These are phyloP conservation scores for Osedax fenrisi DNA, from an alignment of 2,888 invertebrate species.

Conservation along the genomic window DNA sequence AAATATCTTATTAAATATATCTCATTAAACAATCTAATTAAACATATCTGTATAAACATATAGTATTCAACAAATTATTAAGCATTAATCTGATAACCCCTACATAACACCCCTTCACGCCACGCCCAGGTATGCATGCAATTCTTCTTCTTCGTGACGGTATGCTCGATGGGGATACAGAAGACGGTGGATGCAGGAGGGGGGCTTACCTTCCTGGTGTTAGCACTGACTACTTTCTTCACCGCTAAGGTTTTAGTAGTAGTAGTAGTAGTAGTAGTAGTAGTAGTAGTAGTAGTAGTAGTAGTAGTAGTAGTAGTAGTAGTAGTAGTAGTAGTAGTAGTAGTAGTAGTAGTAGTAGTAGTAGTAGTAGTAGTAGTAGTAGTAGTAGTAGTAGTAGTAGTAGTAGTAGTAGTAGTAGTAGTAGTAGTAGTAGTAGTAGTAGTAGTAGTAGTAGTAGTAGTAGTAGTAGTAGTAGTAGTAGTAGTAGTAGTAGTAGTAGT, in stretches of 20 bases:
- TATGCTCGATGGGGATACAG: conserved; percentile 66
- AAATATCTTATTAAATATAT: too few species aligned
- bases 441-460: not conserved
- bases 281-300: not conserved
- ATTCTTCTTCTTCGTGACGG: conserved; percentile 72
- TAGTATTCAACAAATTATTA: too few species aligned
- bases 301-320: conserved; percentile 13
- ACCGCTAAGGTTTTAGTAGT: not conserved
- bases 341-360: conserved; percentile 13
- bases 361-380: conserved; percentile 13
- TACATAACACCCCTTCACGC: too few species aligned
- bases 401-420: not conserved
- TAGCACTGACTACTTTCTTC: conserved; percentile 56
- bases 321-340: conserved; percentile 6
- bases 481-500: not conserved
- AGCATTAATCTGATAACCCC: too few species aligned
- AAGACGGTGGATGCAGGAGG: conserved; percentile 85
- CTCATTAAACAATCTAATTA: too few species aligned
- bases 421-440: not conserved
- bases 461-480: not conserved
- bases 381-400: conserved; percentile 7
- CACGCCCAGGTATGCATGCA: conserved; percentile 52
- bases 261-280: not conserved
- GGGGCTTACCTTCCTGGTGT: conserved; percentile 78
- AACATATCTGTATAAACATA: too few species aligned